Conservation (phyloP, 2,113 vertebrate genomes). For the Felis catus region DNA sequence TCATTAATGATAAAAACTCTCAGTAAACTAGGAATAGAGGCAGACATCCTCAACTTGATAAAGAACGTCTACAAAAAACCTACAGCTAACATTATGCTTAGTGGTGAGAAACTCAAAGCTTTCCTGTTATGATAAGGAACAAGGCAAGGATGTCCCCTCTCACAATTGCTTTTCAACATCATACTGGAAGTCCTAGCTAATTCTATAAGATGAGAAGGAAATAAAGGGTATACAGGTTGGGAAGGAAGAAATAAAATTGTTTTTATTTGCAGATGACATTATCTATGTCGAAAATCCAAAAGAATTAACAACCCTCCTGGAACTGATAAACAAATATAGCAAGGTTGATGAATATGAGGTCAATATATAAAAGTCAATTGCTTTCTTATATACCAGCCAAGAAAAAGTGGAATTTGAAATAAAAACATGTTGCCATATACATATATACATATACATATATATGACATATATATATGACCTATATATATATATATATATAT, state of each 20-base stretch:
- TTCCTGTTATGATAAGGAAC: not conserved
- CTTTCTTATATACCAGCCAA: not conserved
- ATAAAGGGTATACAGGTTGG: not conserved
- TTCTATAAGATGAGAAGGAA: not conserved
- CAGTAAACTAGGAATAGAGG: not conserved
- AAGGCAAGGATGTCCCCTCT: not conserved
- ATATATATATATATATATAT: not conserved
- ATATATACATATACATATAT: not conserved
- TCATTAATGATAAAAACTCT: not conserved
- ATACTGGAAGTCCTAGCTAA: not conserved
- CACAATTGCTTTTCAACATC: not conserved
- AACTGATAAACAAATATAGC: not conserved
- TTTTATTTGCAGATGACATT: not conserved
- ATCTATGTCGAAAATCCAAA: not conserved
- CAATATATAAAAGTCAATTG: not conserved
- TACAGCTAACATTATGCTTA: not conserved
- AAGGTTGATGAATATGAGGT: not conserved
- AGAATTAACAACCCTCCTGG: not conserved
- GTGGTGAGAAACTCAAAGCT: not conserved
- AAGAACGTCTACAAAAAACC: not conserved
- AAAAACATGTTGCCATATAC: not conserved
- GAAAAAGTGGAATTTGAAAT: conserved; percentile 6
- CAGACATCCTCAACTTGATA: not conserved
- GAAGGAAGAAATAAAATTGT: not conserved
- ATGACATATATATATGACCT: not conserved